A percentile compares a stretch with the other conserved stretches of the same genome.
Evolutionary conservation across 2,113 vertebrate species (phyloP).

Genomic region (Peucedramus taeniatus): DNA sequence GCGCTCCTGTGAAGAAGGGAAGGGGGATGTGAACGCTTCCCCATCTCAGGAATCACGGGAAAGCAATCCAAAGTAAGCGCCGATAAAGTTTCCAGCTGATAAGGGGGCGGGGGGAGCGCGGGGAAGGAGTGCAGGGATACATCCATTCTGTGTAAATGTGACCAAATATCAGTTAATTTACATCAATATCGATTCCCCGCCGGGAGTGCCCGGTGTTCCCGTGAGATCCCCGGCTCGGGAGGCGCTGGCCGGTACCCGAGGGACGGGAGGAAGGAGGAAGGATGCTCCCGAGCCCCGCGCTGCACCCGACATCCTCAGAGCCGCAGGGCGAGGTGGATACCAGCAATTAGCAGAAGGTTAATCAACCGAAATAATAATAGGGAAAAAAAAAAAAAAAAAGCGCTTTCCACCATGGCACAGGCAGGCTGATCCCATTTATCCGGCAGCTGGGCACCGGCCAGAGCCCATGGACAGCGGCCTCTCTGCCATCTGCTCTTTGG

Average conservation of each 20-base stretch:
- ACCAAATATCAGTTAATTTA: not conserved
- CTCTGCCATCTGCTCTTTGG: rapidly evolving
- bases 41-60: not conserved
- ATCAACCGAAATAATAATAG: not conserved
- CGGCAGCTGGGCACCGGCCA: not conserved
- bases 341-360: not conserved
- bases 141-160: rapidly evolving
- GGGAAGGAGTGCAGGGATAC: not conserved
- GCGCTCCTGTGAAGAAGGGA: not conserved
- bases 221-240: not conserved
- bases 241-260: not conserved
- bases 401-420: not conserved
- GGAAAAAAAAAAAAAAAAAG: rapidly evolving
- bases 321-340: not conserved
- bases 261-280: not conserved
- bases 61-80: rapidly evolving
- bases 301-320: not conserved
- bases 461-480: not conserved
- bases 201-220: not conserved
- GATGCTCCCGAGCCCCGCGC: not conserved
- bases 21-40: rapidly evolving
- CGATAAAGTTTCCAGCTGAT: not conserved
- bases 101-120: not conserved
- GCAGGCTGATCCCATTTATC: not conserved
- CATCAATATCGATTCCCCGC: not conserved